These are phyloP conservation scores for Craterocephalus amniculus DNA, from an alignment of 2,797 vertebrate species.

Conservation along the genomic window DNA sequence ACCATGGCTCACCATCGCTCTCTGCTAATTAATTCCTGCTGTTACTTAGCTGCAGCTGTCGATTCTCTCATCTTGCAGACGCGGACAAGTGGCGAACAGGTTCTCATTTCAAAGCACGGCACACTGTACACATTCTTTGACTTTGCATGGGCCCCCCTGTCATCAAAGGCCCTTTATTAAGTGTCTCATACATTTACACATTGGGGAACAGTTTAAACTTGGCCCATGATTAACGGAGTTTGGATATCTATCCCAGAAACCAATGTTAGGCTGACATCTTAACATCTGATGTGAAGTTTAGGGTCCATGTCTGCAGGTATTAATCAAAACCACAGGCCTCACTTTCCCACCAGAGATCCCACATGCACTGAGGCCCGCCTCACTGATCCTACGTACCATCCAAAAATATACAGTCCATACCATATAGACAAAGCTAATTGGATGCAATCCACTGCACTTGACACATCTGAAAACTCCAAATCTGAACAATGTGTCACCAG, in stretches of 20 bases:
- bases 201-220: constrained; percentile 83
- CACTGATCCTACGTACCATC: constrained; percentile 32
- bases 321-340: constrained; percentile 79
- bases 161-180: constrained; percentile 84
- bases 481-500: constrained; percentile 58
- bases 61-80: constrained; percentile 77
- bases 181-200: constrained; percentile 84
- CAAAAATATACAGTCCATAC: constrained; percentile 59
- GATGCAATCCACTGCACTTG: constrained; percentile 71
- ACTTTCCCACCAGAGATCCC: constrained; percentile 34
- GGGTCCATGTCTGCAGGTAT: constrained; percentile 78
- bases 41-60: constrained; percentile 79
- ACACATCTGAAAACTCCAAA: constrained; percentile 72
- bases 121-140: constrained; percentile 77
- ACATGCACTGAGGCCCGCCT: constrained; percentile 34
- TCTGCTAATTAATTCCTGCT: constrained; percentile 81
- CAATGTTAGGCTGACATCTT: constrained; percentile 80
- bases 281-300: constrained; percentile 73
- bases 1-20: constrained; percentile 56
- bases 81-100: constrained; percentile 84
- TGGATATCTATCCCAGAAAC: constrained; percentile 79
- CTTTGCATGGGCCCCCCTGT: constrained; percentile 72
- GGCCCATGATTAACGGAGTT: constrained; percentile 77
- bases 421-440: constrained; percentile 69
- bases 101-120: constrained; percentile 82